phyloP scores from a whole-genome alignment of 2,888 invertebrate species.

The Hyles lineata region DNA sequence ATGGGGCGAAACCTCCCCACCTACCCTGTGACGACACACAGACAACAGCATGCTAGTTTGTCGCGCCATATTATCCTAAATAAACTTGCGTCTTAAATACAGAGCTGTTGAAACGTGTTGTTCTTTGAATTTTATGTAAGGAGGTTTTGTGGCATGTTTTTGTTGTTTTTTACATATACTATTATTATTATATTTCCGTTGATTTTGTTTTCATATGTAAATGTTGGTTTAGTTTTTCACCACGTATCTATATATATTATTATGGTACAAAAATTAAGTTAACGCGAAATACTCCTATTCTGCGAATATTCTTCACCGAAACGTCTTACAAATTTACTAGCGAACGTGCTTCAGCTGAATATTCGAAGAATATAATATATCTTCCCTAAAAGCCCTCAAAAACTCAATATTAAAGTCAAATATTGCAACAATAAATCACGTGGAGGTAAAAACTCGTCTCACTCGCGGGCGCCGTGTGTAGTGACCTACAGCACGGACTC shows the following conservation, averaged over 20 bases:
- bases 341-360: neutral
- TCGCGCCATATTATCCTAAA: neutral
- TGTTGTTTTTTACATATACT: neutral
- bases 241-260: too few species aligned
- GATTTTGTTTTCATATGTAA: too few species aligned
- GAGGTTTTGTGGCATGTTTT: neutral
- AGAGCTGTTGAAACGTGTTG: neutral
- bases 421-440: conserved; percentile 13
- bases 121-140: neutral
- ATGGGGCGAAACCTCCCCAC: conserved; percentile 51
- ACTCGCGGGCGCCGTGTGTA: conserved; percentile 34
- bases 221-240: too few species aligned
- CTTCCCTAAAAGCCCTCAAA: conserved; percentile 1
- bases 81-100: conserved; percentile 6
- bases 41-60: conserved; percentile 22
- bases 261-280: neutral
- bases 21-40: conserved; percentile 31
- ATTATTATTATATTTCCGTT: neutral
- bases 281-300: too few species aligned
- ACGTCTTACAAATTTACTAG: neutral
- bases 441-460: neutral
- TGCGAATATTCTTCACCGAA: neutral
- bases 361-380: neutral
- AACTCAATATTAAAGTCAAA: conserved; percentile 9
- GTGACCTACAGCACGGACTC: conserved; percentile 66